A percentile compares a stretch with the other conserved stretches of the same genome.
Conservation (phyloP, 2,797 vertebrate species). For the Astyanax mexicanus region DNA sequence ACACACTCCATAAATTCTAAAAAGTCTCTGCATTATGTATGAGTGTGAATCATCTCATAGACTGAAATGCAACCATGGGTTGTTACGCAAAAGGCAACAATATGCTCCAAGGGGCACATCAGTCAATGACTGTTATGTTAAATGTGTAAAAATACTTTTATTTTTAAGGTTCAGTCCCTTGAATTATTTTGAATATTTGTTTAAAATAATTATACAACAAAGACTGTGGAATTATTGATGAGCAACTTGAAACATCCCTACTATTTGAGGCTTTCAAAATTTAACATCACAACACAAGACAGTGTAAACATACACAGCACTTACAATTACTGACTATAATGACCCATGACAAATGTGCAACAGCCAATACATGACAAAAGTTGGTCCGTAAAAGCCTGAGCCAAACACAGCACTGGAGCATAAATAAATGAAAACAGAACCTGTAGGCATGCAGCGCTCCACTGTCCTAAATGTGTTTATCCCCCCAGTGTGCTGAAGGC, state of each 20-base stretch:
- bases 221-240: no score
- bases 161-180: no score
- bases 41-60: constrained; percentile 32
- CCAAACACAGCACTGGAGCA: constrained; percentile 30
- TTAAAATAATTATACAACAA: no score
- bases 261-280: no score
- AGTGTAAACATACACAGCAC: not conserved
- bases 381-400: constrained; percentile 41
- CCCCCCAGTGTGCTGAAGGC: constrained; percentile 16
- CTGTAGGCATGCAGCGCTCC: constrained; percentile 34
- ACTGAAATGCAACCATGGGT: constrained; percentile 1
- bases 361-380: constrained; percentile 2
- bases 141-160: no score
- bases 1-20: constrained; percentile 36
- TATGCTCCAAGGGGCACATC: not conserved
- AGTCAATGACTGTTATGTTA: no score
- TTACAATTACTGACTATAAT: not conserved
- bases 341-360: not conserved
- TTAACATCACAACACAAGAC: not conserved
- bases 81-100: not conserved
- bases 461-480: constrained; percentile 34
- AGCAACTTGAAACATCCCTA: no score
- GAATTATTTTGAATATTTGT: no score
- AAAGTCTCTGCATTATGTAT: constrained; percentile 42
- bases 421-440: constrained; percentile 52